phyloP scores from a whole-genome alignment of 2,113 vertebrate genomes.

The Aptenodytes patagonicus region DNA sequence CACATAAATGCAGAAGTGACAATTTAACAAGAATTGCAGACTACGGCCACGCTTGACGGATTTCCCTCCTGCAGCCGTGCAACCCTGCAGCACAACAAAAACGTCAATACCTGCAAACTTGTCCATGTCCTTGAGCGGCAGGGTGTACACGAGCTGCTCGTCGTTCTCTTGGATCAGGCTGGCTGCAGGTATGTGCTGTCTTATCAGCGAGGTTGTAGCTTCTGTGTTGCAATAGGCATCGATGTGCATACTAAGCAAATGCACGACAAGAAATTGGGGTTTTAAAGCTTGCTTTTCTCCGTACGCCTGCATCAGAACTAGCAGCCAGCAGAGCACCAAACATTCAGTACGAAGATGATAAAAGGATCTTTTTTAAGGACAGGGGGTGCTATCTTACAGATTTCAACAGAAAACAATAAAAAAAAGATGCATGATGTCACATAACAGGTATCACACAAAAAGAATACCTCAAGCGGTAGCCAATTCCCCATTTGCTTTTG shows the following conservation, averaged over 20 bases:
- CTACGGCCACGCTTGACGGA: accelerated
- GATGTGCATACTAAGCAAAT: slow-evolving; percentile 84
- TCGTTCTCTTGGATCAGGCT: slow-evolving; percentile 83
- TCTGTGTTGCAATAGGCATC: slow-evolving; percentile 79
- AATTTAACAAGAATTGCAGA: accelerated
- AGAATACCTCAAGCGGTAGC: slow-evolving; percentile 89
- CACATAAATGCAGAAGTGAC: accelerated
- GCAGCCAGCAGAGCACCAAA: neutral
- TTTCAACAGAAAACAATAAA: neutral
- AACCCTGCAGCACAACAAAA: neutral
- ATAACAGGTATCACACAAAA: neutral
- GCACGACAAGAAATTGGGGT: accelerated
- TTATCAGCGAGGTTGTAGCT: slow-evolving; percentile 79
- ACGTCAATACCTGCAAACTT: slow-evolving; percentile 83
- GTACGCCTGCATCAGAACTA: neutral
- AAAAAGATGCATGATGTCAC: accelerated
- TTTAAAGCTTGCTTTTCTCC: neutral
- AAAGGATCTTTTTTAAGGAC: neutral
- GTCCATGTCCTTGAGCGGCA: slow-evolving; percentile 90
- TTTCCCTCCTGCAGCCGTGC: accelerated
- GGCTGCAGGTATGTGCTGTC: slow-evolving; percentile 84
- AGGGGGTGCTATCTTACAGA: accelerated
- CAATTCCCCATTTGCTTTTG: slow-evolving; percentile 95
- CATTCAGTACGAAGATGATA: accelerated
- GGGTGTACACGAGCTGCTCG: slow-evolving; percentile 86